These are phyloP conservation scores for Neoniphon sammara DNA, from an alignment of 2,797 vertebrate species.

Conservation along the genomic window DNA sequence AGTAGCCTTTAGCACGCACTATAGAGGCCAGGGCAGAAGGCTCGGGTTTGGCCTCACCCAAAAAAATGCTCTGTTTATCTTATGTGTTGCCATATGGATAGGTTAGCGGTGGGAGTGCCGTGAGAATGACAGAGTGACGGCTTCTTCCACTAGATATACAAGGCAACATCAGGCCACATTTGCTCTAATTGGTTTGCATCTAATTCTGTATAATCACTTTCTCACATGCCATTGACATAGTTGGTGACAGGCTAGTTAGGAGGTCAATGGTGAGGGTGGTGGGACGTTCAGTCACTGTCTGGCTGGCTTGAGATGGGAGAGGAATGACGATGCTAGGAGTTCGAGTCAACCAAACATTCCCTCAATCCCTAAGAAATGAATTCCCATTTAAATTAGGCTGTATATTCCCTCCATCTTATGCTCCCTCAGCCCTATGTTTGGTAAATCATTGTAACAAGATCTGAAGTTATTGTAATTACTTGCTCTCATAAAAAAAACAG, in stretches of 20 bases:
- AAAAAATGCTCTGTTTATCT: constrained; percentile 37
- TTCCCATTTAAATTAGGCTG: too few species aligned
- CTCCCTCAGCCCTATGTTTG: too few species aligned
- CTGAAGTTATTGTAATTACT: too few species aligned
- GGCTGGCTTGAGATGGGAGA: constrained; percentile 28
- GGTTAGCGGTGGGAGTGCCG: constrained; percentile 27
- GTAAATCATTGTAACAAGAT: too few species aligned
- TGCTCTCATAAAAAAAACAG: too few species aligned
- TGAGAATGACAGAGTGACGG: constrained; percentile 11
- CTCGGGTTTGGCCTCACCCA: constrained; percentile 53
- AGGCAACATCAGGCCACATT: constrained; percentile 59
- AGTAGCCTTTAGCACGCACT: constrained; percentile 54
- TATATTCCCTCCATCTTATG: too few species aligned
- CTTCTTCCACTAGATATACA: constrained; percentile 21
- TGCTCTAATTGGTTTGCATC: constrained; percentile 19
- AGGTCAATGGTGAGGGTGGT: neutral
- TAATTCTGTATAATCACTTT: constrained; percentile 38
- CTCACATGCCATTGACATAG: constrained; percentile 47
- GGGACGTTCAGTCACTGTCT: constrained; percentile 46
- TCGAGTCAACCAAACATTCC: too few species aligned
- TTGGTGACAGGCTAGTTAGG: constrained; percentile 43
- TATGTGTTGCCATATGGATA: constrained; percentile 33
- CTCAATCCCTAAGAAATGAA: too few species aligned
- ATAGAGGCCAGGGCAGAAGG: constrained; percentile 47
- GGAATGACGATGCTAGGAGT: constrained; percentile 40